A percentile compares a stretch with the other conserved stretches of the same genome.
phyloP scores from a whole-genome alignment of 2,113 vertebrate genomes.

The Crotalus horridus region DNA sequence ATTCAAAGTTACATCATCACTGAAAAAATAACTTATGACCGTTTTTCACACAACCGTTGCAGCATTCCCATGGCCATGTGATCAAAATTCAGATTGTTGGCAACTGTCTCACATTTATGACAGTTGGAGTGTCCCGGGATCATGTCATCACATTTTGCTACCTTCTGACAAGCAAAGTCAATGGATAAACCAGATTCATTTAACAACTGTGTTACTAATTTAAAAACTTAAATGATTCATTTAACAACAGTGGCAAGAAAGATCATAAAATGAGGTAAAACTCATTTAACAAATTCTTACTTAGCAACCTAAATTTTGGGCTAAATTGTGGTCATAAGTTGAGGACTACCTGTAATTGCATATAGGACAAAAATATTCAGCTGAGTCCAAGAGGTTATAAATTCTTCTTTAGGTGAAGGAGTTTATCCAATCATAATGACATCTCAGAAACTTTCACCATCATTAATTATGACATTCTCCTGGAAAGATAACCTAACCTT shows the following conservation, averaged over 20 bases:
- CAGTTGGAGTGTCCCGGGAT: not conserved
- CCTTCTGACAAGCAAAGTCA: not conserved
- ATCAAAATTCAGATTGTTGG: not conserved
- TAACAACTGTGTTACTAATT: not conserved
- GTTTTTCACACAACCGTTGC: not conserved
- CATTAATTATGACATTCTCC: not conserved
- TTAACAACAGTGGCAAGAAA: not conserved
- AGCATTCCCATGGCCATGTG: not conserved
- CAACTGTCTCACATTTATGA: not conserved
- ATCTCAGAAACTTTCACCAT: not conserved
- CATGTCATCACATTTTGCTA: not conserved
- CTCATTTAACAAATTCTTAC: not conserved
- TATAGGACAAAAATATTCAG: not conserved
- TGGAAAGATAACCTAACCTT: not conserved
- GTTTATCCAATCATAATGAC: not conserved
- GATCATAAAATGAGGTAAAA: not conserved
- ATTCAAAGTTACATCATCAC: not conserved
- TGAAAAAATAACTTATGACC: not conserved
- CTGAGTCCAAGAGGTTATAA: not conserved
- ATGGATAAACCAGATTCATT: not conserved
- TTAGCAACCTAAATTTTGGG: not conserved
- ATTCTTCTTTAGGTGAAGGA: not conserved
- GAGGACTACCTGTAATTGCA: not conserved
- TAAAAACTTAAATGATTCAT: not conserved
- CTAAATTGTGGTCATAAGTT: not conserved